These are phyloP conservation scores for Aelia acuminata DNA, from an alignment of 2,888 invertebrate genomes.

Conservation along the genomic window DNA sequence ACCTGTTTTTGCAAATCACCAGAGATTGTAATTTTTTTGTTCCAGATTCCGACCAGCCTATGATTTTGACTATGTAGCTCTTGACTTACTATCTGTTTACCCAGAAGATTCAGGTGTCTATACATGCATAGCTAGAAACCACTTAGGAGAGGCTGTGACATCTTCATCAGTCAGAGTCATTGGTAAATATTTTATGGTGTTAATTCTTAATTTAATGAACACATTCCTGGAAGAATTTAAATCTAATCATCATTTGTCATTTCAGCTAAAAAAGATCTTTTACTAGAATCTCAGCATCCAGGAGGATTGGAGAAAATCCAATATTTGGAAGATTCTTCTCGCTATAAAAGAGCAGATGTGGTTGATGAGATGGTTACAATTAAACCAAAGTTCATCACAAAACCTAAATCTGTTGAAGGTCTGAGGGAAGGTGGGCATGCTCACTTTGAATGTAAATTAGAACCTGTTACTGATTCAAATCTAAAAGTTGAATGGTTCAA, in stretches of 20 bases:
- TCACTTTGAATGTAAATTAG: slow-evolving; percentile 97
- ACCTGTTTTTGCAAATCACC: background rate
- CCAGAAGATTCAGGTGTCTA: slow-evolving; percentile 98
- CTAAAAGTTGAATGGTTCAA: slow-evolving; percentile 97
- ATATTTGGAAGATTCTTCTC: slow-evolving; percentile 88
- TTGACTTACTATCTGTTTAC: slow-evolving; percentile 95
- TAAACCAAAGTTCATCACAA: slow-evolving; percentile 87
- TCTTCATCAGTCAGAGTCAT: slow-evolving; percentile 91
- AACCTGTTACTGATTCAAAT: slow-evolving; percentile 96
- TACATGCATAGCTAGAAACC: slow-evolving; percentile 94
- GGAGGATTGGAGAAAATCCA: slow-evolving; percentile 93
- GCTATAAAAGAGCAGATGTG: slow-evolving; percentile 85
- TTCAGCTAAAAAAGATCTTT: slow-evolving; percentile 85
- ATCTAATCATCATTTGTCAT: background rate
- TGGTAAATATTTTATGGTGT: slow-evolving; percentile 67
- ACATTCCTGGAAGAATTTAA: background rate
- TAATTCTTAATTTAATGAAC: background rate
- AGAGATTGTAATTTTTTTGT: background rate
- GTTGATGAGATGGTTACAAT: slow-evolving; percentile 87
- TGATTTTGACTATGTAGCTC: slow-evolving; percentile 96
- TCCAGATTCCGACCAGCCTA: slow-evolving; percentile 92
- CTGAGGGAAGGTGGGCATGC: slow-evolving; percentile 92
- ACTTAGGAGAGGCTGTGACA: slow-evolving; percentile 93
- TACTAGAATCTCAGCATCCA: slow-evolving; percentile 91
- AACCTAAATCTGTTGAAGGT: slow-evolving; percentile 88